Conservation (phyloP, 2,888 invertebrate genomes). For the Aphodius granarius region DNA sequence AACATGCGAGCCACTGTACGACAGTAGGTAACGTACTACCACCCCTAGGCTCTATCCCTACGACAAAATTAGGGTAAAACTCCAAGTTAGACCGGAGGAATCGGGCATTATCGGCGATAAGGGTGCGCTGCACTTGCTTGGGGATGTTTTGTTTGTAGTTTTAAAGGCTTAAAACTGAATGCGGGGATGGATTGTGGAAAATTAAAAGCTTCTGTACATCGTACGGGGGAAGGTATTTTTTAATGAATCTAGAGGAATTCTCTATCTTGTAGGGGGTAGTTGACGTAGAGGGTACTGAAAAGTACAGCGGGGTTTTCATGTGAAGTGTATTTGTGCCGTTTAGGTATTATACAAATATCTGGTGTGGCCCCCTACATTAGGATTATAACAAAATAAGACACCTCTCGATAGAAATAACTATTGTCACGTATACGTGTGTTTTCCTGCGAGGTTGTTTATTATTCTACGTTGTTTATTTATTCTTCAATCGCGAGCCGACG, state of each 20-base stretch:
- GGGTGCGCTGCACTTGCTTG: background rate
- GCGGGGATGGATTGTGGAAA: background rate
- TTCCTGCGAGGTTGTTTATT: too few relatives aligned
- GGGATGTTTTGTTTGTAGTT: background rate
- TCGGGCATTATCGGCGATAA: background rate
- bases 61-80: background rate
- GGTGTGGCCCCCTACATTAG: too few relatives aligned
- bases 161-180: background rate
- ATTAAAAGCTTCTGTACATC: background rate
- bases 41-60: background rate
- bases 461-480: too few relatives aligned
- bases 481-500: too few relatives aligned
- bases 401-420: too few relatives aligned
- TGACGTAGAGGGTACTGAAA: too few relatives aligned
- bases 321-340: too few relatives aligned
- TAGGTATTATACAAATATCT: too few relatives aligned
- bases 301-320: too few relatives aligned
- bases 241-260: background rate
- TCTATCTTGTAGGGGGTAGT: too few relatives aligned
- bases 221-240: background rate
- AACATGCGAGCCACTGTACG: slow-evolving; percentile 5
- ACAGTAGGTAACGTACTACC: slow-evolving; percentile 19
- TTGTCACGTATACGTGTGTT: too few relatives aligned
- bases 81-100: background rate
- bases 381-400: too few relatives aligned